These are phyloP conservation scores for Athrips mouffetella DNA, from an alignment of 2,888 invertebrate genomes.

Conservation along the genomic window DNA sequence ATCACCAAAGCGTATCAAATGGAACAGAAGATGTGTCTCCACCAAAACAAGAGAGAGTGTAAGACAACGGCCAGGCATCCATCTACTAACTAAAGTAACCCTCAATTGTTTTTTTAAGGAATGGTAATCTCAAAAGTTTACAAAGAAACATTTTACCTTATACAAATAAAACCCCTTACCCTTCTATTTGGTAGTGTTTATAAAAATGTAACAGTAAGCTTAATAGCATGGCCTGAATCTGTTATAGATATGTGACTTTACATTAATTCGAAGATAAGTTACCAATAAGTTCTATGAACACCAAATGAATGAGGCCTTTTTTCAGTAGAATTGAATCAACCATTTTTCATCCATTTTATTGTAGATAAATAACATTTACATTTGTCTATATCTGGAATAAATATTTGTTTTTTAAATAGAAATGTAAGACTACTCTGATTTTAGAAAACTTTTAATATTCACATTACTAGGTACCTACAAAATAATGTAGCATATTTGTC, in stretches of 20 bases:
- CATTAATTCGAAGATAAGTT: conserved; percentile 27
- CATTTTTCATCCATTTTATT: conserved; percentile 20
- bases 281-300: conserved; percentile 36
- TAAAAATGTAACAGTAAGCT: neutral
- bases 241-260: conserved; percentile 16
- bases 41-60: conserved; percentile 68
- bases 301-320: conserved; percentile 66
- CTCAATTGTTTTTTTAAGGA: conserved; percentile 63
- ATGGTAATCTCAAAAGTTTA: conserved; percentile 74
- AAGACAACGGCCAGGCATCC: conserved; percentile 27
- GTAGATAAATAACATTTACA: conserved; percentile 16
- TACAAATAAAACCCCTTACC: conserved; percentile 3
- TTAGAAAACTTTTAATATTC: conserved; percentile 3
- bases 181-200: neutral
- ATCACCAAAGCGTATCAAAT: conserved; percentile 77
- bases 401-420: conserved; percentile 8
- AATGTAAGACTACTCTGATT: neutral
- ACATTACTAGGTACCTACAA: neutral
- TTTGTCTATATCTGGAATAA: neutral
- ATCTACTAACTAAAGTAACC: conserved; percentile 46
- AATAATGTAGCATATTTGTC: neutral
- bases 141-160: conserved; percentile 39
- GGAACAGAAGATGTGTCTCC: conserved; percentile 71
- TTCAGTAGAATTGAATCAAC: conserved; percentile 28
- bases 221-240: conserved; percentile 1